Conservation (phyloP, 2,113 vertebrate species). For the Melanocharis versteri region DNA sequence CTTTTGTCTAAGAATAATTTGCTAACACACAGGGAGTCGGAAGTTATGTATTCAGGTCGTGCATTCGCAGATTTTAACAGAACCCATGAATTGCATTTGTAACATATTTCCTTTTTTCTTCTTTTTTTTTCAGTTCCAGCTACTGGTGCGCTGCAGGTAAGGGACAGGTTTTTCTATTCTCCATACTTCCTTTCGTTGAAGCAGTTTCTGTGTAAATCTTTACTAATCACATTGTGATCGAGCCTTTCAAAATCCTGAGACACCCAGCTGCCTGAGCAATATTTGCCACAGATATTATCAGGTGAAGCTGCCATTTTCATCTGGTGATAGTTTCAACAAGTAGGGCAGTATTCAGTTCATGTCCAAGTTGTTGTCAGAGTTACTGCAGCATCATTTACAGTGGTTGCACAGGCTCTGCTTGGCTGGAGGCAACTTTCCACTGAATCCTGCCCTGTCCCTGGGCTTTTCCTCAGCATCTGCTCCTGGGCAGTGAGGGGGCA, state of each 20-base stretch:
- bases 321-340: not conserved
- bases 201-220: conserved; percentile 2
- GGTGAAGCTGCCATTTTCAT: not conserved
- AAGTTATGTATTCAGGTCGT: not conserved
- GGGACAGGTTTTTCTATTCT: not conserved
- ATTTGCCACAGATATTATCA: not conserved
- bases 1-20: not conserved
- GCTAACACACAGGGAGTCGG: not conserved
- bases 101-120: not conserved
- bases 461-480: not conserved
- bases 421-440: not conserved
- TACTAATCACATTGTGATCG: not conserved
- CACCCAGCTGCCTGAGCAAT: not conserved
- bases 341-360: not conserved
- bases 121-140: not conserved
- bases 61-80: not conserved
- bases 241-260: conserved; percentile 17
- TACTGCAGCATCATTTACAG: not conserved
- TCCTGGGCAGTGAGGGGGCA: not conserved
- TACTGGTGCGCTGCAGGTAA: not conserved
- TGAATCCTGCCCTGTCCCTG: not conserved
- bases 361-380: not conserved
- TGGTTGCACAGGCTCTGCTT: not conserved
- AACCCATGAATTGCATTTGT: not conserved
- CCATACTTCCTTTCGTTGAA: not conserved